These are phyloP conservation scores for Okapia johnstoni DNA, from an alignment of 2,113 vertebrate genomes.

Conservation along the genomic window DNA sequence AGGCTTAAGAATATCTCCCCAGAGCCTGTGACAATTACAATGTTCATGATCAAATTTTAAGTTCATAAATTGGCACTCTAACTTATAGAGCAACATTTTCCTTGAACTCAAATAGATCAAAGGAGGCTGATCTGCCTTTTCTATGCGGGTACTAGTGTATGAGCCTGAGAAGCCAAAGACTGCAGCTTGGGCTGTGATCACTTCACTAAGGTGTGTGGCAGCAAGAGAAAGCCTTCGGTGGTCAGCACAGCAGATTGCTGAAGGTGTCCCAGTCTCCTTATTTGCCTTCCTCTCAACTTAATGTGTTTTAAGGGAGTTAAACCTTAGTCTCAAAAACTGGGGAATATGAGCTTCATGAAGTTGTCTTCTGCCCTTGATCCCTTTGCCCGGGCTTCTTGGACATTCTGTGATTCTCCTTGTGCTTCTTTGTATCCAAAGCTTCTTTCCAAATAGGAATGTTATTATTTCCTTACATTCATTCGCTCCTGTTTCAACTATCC, in stretches of 20 bases:
- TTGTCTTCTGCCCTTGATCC: not conserved
- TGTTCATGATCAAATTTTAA: not conserved
- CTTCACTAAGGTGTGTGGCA: not conserved
- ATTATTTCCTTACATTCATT: not conserved
- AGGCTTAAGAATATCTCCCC: not conserved
- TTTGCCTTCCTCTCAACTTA: not conserved
- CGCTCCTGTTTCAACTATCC: not conserved
- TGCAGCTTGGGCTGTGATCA: no score
- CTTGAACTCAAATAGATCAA: not conserved
- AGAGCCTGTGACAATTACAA: not conserved
- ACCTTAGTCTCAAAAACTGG: not conserved
- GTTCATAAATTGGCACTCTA: not conserved
- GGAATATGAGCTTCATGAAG: not conserved
- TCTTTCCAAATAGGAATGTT: not conserved
- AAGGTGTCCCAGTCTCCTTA: not conserved
- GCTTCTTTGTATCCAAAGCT: not conserved
- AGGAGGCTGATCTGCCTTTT: not conserved
- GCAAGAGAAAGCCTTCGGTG: not conserved
- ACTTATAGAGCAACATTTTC: not conserved
- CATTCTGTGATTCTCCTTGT: not conserved
- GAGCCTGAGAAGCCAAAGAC: not conserved
- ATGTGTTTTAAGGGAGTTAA: not conserved
- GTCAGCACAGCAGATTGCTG: not conserved
- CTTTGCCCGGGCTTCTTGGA: not conserved
- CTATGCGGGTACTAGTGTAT: not conserved